Percentiles rank a stretch among this genome's conserved stretches.
These are phyloP conservation scores for Prietella phreatophila DNA, from an alignment of 2,113 vertebrate species.

Conservation along the genomic window DNA sequence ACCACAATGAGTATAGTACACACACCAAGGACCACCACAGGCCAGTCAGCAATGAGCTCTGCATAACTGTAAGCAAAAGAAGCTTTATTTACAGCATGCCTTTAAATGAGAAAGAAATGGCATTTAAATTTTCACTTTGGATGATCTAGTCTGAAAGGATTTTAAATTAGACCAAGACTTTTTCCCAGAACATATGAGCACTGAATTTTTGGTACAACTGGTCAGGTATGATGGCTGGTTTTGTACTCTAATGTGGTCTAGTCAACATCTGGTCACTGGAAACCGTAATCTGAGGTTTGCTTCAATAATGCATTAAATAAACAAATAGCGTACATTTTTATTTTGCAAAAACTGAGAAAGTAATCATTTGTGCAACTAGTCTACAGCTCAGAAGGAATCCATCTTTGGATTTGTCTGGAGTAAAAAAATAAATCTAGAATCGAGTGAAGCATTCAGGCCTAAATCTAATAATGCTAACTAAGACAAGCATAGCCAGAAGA, in stretches of 20 bases:
- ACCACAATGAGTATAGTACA: slow-evolving; percentile 93
- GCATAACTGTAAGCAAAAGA: slow-evolving; percentile 78
- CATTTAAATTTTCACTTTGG: background rate
- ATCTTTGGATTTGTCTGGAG: background rate
- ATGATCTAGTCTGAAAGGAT: background rate
- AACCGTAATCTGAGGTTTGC: too few relatives aligned
- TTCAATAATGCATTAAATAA: background rate
- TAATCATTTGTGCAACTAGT: background rate
- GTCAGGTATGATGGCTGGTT: background rate
- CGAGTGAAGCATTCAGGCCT: background rate
- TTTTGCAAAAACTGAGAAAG: background rate
- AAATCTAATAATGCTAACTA: background rate
- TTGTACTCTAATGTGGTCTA: too few relatives aligned
- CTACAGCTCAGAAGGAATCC: background rate
- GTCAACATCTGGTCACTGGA: too few relatives aligned
- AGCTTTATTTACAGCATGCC: background rate
- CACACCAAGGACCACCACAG: slow-evolving; percentile 92
- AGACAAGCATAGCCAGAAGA: background rate
- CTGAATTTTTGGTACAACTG: background rate
- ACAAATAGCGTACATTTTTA: background rate
- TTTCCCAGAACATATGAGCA: background rate
- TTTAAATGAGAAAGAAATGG: background rate
- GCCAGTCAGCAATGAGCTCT: slow-evolving; percentile 95
- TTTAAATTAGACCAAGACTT: background rate
- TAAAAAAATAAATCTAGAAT: background rate